Evolutionary conservation across 2,888 invertebrate species (phyloP).

Genomic region (Graphium colonna): DNA sequence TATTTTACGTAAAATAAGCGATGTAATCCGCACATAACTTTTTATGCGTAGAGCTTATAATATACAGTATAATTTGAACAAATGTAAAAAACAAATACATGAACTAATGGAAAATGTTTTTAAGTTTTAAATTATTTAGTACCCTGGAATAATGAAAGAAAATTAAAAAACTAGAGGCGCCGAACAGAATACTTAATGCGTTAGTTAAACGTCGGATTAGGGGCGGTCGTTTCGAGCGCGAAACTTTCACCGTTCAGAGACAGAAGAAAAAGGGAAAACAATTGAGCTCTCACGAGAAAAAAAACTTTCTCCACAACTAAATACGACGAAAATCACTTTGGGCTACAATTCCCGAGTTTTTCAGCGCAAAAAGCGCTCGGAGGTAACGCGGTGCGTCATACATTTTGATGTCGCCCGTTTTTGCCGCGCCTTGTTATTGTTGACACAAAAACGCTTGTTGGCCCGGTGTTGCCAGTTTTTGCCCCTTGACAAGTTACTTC

Average conservation of each 20-base stretch:
- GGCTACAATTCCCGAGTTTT: conserved; percentile 51
- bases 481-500: conserved; percentile 65
- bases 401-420: conserved; percentile 67
- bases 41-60: too few species aligned
- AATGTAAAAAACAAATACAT: too few species aligned
- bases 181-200: conserved; percentile 10
- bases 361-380: conserved; percentile 50
- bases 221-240: conserved; percentile 11
- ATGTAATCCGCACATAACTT: too few species aligned
- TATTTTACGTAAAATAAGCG: too few species aligned
- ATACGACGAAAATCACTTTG: conserved; percentile 51
- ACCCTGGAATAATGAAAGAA: conserved; percentile 19
- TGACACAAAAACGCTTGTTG: conserved; percentile 62
- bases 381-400: conserved; percentile 58
- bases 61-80: too few species aligned
- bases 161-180: not conserved
- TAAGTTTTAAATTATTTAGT: not conserved
- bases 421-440: conserved; percentile 57
- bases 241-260: conserved; percentile 30
- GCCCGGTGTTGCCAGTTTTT: conserved; percentile 67
- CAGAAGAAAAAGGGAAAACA: conserved; percentile 50
- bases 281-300: conserved; percentile 48
- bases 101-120: not conserved
- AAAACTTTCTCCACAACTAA: conserved; percentile 46
- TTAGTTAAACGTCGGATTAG: conserved; percentile 11